phyloP scores from a whole-genome alignment of 1,140 invertebrate genomes.

The Drosophila kanapiae region DNA sequence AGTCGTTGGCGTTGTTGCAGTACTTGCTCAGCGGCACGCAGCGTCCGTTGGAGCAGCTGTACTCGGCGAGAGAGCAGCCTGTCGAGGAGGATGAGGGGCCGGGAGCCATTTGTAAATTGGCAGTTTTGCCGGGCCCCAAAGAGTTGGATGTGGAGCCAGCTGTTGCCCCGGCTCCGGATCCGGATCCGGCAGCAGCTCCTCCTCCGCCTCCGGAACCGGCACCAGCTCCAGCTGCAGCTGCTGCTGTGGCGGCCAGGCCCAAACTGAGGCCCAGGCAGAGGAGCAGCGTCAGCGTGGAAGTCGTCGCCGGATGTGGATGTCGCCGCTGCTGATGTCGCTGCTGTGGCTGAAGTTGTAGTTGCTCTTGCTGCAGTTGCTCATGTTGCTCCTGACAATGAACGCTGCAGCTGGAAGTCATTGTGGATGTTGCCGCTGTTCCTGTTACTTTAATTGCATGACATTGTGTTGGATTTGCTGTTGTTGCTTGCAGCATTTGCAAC shows the following conservation, averaged over 20 bases:
- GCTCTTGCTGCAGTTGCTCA: constrained; percentile 40
- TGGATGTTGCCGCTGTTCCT: constrained; percentile 45
- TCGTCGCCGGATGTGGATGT: constrained; percentile 51
- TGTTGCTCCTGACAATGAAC: constrained; percentile 51
- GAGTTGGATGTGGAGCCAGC: constrained; percentile 34
- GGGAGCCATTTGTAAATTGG: constrained; percentile 59
- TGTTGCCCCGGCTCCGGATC: constrained; percentile 32
- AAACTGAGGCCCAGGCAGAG: constrained; percentile 52
- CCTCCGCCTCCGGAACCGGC: constrained; percentile 8
- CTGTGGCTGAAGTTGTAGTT: constrained; percentile 26
- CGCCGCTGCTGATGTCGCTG: constrained; percentile 52
- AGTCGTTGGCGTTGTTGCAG: constrained; percentile 94
- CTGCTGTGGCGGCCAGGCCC: constrained; percentile 42
- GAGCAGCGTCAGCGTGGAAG: constrained; percentile 49
- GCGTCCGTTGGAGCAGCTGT: constrained; percentile 91
- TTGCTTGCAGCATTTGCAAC: constrained; percentile 63
- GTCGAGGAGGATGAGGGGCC: constrained; percentile 27
- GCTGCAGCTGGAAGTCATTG: constrained; percentile 60
- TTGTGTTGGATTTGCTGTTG: constrained; percentile 57
- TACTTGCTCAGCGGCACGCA: constrained; percentile 93
- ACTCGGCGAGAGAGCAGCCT: constrained; percentile 91
- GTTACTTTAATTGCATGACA: constrained; percentile 77
- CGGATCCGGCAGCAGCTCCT: constrained; percentile 25
- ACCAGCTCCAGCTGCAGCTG: constrained; percentile 28
- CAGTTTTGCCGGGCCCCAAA: constrained; percentile 49